Percentiles rank a stretch among this genome's conserved stretches.
These are phyloP conservation scores for Neodontobutis hainanensis DNA, from an alignment of 2,113 vertebrate genomes.

Conservation along the genomic window DNA sequence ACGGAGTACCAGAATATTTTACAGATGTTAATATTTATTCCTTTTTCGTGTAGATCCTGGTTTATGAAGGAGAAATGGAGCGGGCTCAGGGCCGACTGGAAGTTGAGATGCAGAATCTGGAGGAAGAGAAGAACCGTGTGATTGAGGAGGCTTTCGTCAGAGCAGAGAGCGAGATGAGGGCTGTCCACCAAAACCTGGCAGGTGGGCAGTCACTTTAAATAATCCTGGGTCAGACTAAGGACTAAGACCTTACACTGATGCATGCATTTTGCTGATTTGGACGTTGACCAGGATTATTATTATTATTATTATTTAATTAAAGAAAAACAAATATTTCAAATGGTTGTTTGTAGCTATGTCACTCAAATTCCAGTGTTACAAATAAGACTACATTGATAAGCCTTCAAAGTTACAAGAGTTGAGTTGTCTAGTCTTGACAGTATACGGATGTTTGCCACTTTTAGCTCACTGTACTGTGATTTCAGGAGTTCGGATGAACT, in stretches of 20 bases:
- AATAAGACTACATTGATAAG: too few species aligned
- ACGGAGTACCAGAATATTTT: background rate
- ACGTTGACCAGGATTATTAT: too few species aligned
- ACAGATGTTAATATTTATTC: background rate
- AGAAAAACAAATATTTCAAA: too few species aligned
- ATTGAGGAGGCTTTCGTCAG: slow-evolving; percentile 92
- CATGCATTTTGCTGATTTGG: too few species aligned
- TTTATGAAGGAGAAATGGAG: slow-evolving; percentile 91
- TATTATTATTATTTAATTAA: too few species aligned
- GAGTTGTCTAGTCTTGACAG: background rate
- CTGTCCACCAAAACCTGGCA: slow-evolving; percentile 95
- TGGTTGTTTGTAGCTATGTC: too few species aligned
- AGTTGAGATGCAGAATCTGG: slow-evolving; percentile 90
- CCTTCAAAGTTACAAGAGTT: too few species aligned
- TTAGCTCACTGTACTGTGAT: background rate
- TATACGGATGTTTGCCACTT: background rate
- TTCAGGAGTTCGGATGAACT: slow-evolving; percentile 90
- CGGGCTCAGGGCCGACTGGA: slow-evolving; percentile 88
- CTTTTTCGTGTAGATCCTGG: slow-evolving; percentile 78
- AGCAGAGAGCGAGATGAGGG: slow-evolving; percentile 95
- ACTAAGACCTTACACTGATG: too few species aligned
- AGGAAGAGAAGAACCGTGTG: slow-evolving; percentile 93
- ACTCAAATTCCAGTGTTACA: too few species aligned
- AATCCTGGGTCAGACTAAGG: too few species aligned
- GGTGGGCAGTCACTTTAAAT: slow-evolving; percentile 71